Base-by-base conservation (phyloP, 2,797 vertebrate genomes). In the Loriculus beryllinus region DNA sequence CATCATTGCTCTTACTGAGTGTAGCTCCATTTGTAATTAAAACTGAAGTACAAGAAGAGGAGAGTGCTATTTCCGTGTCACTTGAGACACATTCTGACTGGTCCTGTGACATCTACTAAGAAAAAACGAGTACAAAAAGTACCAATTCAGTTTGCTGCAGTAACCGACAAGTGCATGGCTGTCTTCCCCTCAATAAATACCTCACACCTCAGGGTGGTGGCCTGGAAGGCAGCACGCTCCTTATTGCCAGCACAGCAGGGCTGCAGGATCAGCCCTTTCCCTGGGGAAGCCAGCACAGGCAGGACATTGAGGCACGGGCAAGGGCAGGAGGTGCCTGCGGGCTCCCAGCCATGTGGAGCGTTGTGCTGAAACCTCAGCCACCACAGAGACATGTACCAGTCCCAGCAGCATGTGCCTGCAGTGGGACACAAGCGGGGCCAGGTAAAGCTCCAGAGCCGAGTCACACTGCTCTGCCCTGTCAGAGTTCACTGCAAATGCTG, bases 141-240 rank as follows among this genome's bases (percentile, higher is more conserved):
- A 26, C 1, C 6, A 10, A 2, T 10, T 3, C 28, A 9, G 20
- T 33, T 13, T 7, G 2, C 1, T 8, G 43, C 54, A 35, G 8
- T 14, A 14, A 12, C 7, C 1, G 8, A 4, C 14, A 5, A 28
- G 43, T 0, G 65, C 56, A 6, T 0, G 4, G 40, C 2, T 31
- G 45, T 3, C 47, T 18, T 2, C 8, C 31, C 10, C 3, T 3
- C 11, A 2, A 9, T 2, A 2, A 33, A 15, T 43, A 3, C 40
- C 48, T 26, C 52, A 0, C 5, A 0, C 7, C 29, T 0, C 29
- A 56, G 16, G 1, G 0, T 1, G 1, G 37, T 1, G 10, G 59
- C 35, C 7, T 0, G 17, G 14, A 47, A 22, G 12, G n/a, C 0
- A 0, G 7, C 3, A 3, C 0, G 2, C 16, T 39, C 39, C 69